Percentiles rank a stretch among this genome's conserved stretches.
Conservation (phyloP, 2,113 vertebrate genomes). For the Aphelocoma coerulescens region DNA sequence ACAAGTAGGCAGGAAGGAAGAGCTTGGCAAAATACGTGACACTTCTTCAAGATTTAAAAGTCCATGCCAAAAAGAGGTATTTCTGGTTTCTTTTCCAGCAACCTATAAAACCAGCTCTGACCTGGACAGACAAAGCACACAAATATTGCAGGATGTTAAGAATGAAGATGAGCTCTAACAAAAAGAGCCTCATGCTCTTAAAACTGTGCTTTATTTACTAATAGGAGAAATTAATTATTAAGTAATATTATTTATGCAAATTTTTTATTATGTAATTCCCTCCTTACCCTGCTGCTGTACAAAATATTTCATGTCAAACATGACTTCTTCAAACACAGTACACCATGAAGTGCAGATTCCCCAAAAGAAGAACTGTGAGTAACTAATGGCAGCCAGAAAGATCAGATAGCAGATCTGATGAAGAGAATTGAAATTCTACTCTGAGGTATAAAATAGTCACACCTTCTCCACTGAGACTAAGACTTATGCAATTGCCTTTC, state of each 20-base stretch:
- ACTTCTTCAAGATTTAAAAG: background rate
- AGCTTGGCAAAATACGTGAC: background rate
- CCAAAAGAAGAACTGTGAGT: background rate
- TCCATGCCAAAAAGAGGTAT: background rate
- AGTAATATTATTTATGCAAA: background rate
- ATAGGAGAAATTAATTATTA: background rate
- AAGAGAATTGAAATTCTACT: background rate
- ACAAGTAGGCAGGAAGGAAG: background rate
- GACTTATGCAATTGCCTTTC: background rate
- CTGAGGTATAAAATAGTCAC: background rate
- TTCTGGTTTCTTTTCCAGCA: background rate
- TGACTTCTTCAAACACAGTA: background rate
- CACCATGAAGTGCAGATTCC: background rate
- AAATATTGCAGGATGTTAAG: background rate
- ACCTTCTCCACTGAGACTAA: background rate
- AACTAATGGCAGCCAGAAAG: background rate
- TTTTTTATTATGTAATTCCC: background rate
- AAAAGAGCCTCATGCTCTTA: background rate
- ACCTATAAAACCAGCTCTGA: background rate
- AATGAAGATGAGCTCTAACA: background rate
- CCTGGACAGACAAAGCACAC: background rate
- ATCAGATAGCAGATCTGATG: fast-evolving
- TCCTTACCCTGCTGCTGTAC: background rate
- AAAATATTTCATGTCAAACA: background rate
- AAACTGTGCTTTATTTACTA: background rate